Conservation (phyloP, 2,113 vertebrate genomes). For the Cisticola juncidis region DNA sequence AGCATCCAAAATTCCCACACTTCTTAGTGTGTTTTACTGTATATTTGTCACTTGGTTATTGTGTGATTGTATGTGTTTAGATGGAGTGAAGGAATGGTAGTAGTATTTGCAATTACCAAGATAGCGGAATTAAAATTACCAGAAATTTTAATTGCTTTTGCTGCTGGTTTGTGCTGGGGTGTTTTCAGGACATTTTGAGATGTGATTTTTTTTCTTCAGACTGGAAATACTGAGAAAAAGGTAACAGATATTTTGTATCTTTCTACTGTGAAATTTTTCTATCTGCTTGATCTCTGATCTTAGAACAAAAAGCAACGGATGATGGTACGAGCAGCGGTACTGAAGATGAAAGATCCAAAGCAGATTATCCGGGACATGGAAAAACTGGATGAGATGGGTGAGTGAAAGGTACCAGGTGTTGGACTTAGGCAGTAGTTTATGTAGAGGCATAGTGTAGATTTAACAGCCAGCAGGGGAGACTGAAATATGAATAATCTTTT, state of each 20-base stretch:
- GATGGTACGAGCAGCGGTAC: conserved; percentile 97
- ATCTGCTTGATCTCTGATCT: neutral
- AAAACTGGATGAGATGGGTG: conserved; percentile 99
- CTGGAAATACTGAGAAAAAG: neutral
- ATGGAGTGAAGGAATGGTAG: neutral
- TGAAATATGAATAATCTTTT: neutral
- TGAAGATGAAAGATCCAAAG: conserved; percentile 99
- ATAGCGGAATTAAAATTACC: neutral
- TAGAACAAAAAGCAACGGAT: conserved; percentile 99
- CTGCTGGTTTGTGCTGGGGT: neutral
- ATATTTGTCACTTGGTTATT: neutral
- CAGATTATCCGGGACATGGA: conserved; percentile 99
- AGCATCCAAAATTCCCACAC: neutral
- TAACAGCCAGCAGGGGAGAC: neutral
- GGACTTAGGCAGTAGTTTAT: neutral
- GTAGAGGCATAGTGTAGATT: neutral
- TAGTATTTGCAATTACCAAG: neutral
- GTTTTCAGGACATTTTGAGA: neutral
- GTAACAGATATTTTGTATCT: neutral
- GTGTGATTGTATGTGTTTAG: neutral
- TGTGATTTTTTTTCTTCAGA: neutral
- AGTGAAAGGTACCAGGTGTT: conserved; percentile 12
- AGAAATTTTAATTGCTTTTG: neutral
- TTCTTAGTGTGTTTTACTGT: neutral
- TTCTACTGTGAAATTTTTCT: neutral